A percentile compares a stretch with the other conserved stretches of the same genome.
phyloP scores from a whole-genome alignment of 2,888 invertebrate genomes.

The Idaea biselata region DNA sequence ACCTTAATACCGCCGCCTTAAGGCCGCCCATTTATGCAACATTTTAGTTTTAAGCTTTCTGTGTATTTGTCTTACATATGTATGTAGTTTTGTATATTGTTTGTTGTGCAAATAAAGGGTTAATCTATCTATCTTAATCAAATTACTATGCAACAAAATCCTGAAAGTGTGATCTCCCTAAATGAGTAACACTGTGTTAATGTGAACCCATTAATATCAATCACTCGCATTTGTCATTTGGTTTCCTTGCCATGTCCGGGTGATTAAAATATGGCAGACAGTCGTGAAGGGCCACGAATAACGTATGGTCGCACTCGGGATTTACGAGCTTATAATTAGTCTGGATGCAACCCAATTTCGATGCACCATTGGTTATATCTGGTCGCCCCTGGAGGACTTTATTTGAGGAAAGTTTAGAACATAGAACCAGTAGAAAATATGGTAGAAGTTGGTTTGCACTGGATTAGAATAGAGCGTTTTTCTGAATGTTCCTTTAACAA shows the following conservation, averaged over 20 bases:
- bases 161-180: not conserved
- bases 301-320: constrained; percentile 37
- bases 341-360: constrained; percentile 60
- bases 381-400: not conserved
- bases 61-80: too few relatives aligned
- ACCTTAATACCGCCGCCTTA: too few relatives aligned
- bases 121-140: too few relatives aligned
- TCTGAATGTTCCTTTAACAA: too few relatives aligned
- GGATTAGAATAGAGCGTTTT: too few relatives aligned
- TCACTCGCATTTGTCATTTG: constrained; percentile 32
- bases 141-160: not conserved
- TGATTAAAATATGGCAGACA: constrained; percentile 39
- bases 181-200: constrained; percentile 16
- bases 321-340: constrained; percentile 62
- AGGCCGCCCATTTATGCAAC: too few relatives aligned
- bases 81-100: too few relatives aligned
- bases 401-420: not conserved
- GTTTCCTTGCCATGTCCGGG: constrained; percentile 42
- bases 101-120: too few relatives aligned
- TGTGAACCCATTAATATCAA: constrained; percentile 28
- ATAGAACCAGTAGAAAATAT: too few relatives aligned
- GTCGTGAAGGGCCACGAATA: constrained; percentile 39
- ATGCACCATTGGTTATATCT: constrained; percentile 13
- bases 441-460: too few relatives aligned
- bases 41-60: too few relatives aligned